Evolutionary conservation across 2,797 vertebrate species (phyloP), one percentile per base, ranked within the genome.

Genomic region (Arrhamphus sclerolepis): DNA sequence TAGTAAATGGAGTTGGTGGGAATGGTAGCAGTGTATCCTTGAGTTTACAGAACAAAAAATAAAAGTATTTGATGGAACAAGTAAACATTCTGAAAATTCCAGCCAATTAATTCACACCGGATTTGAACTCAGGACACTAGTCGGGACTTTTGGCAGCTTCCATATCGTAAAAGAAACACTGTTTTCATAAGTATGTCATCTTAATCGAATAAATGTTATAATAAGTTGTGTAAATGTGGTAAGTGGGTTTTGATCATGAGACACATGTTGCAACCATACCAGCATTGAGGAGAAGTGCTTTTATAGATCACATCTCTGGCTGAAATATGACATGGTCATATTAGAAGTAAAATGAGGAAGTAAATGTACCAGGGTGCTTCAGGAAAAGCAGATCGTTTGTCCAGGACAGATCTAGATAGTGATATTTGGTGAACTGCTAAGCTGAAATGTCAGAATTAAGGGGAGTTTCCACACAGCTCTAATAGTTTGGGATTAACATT

Each of bases 181-280:
- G 41, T n/a, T 64, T 55, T 65, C 22, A 22, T 31, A 11, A 44
- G 9, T 41, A 1, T n/a, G 8, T 29, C 53, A 13, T 29, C 43
- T 49, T 20, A 24, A 20, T 55, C 31, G 46, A 18, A 39, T 10
- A 53, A n/a, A 20, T 46, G n/a, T 28, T 20, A 34, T 6, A 26
- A 26, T 5, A 8, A 6, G 18, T 57, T 1, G 24, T 57, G 29
- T 34, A 47, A 34, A 38, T 2, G 31, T 34, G 1, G 31, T 9
- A 29, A 9, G 29, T 3, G n/a, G 18, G 46, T 56, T 29, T 29
- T 9, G 29, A 29, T 29, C 6, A 7, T 29, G 29, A 29, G 29
- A 29, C 29, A 29, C 3, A 29, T 24, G 47, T 46, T 17, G 54
- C 21, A 21, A 8, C 42, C 26, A 56, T 18, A 7, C 10, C 17